These are phyloP conservation scores for Ommatoiulus sabulosus DNA, from an alignment of 2,888 invertebrate genomes.

Conservation along the genomic window DNA sequence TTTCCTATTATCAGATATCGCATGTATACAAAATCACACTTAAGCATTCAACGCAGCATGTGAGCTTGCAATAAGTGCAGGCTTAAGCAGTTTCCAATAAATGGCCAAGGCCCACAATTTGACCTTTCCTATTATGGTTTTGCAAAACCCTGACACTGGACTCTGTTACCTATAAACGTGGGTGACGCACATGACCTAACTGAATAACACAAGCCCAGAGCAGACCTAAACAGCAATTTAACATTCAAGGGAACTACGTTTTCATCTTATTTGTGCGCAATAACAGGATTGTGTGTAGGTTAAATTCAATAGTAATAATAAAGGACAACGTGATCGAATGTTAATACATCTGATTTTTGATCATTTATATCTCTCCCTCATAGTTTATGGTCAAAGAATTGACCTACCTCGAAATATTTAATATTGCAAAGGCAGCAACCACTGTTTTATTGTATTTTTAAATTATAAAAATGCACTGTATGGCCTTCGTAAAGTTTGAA, in stretches of 20 bases:
- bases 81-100: background rate
- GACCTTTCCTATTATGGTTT: background rate
- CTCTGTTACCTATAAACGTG: background rate
- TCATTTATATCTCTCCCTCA: background rate
- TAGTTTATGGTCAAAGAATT: conserved; percentile 15
- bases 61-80: background rate
- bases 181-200: background rate
- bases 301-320: background rate
- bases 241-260: background rate
- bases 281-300: background rate
- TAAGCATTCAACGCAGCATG: background rate
- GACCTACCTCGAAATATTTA: background rate
- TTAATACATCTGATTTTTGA: background rate
- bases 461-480: background rate
- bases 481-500: background rate
- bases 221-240: background rate
- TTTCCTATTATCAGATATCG: no score
- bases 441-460: background rate
- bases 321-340: background rate
- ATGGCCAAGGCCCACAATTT: background rate
- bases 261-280: background rate
- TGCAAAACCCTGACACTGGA: background rate
- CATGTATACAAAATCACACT: background rate
- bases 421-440: background rate
- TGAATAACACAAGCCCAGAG: background rate